Evolutionary conservation across 53 echinoderm and acorn worm genomes (phyloP).

Genomic region (Patiria pectinifera): DNA sequence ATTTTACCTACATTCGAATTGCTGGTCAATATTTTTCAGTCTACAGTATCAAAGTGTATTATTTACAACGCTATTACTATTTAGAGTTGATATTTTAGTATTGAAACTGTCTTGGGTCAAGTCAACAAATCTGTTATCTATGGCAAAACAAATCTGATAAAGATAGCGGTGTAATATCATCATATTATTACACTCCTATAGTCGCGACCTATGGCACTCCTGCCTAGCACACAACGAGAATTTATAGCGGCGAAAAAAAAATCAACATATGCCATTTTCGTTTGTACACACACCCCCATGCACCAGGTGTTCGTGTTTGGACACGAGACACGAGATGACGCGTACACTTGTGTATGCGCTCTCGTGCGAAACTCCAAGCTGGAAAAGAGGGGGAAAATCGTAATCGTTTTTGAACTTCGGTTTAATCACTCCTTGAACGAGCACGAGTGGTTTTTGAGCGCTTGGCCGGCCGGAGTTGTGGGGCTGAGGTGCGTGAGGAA

Average conservation of each 20-base stretch:
- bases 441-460: background rate
- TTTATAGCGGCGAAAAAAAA: no score
- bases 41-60: background rate
- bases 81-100: background rate
- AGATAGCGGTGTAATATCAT: background rate
- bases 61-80: background rate
- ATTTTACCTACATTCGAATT: background rate
- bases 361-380: constrained; percentile 4
- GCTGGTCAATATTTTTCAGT: background rate
- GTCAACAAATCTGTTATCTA: background rate
- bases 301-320: background rate
- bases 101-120: background rate
- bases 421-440: background rate
- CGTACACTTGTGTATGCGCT: background rate
- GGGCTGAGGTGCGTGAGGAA: background rate
- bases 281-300: background rate
- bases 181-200: background rate
- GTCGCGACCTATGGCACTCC: background rate
- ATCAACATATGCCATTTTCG: background rate
- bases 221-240: background rate
- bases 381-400: background rate
- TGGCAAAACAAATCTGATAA: background rate
- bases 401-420: constrained; percentile 17
- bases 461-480: background rate
- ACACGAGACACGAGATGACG: background rate